Evolutionary conservation across 1,140 invertebrate species (phyloP).

Genomic region (Drosophila nasuta): DNA sequence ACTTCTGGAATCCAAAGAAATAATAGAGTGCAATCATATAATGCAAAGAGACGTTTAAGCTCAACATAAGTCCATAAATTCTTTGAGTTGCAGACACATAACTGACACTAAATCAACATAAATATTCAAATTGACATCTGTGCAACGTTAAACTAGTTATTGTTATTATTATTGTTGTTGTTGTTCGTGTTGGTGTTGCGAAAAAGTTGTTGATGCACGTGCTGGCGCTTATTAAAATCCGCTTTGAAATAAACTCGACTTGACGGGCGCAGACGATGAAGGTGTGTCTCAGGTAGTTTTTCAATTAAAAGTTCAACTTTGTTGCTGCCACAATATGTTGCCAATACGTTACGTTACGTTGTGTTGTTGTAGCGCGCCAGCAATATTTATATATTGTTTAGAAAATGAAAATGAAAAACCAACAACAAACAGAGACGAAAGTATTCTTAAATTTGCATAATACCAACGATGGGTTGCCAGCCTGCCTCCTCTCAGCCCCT

Average conservation of each 20-base stretch:
- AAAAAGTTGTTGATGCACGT: constrained; percentile 28
- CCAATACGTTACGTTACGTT: constrained; percentile 15
- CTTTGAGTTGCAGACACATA: neutral
- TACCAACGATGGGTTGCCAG: constrained; percentile 20
- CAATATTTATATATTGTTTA: constrained; percentile 38
- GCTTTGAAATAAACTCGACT: constrained; percentile 27
- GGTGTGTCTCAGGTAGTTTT: constrained; percentile 50
- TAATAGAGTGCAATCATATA: neutral
- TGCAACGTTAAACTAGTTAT: neutral
- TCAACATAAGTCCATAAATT: neutral
- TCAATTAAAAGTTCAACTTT: constrained; percentile 59
- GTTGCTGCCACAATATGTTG: constrained; percentile 28
- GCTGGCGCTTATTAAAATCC: constrained; percentile 37
- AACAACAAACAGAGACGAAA: constrained; percentile 45
- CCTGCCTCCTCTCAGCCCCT: neutral
- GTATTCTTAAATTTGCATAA: constrained; percentile 49
- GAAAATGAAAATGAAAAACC: constrained; percentile 57
- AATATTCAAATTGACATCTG: constrained; percentile 13
- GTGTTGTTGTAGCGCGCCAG: neutral
- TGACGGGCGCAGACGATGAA: neutral
- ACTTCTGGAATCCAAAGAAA: neutral
- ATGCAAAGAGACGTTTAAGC: neutral
- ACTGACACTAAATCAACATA: constrained; percentile 15
- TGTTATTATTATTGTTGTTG: constrained; percentile 1
- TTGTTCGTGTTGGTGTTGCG: neutral